These are phyloP conservation scores for Ophion costatus DNA, from an alignment of 2,888 invertebrate species.

Conservation along the genomic window DNA sequence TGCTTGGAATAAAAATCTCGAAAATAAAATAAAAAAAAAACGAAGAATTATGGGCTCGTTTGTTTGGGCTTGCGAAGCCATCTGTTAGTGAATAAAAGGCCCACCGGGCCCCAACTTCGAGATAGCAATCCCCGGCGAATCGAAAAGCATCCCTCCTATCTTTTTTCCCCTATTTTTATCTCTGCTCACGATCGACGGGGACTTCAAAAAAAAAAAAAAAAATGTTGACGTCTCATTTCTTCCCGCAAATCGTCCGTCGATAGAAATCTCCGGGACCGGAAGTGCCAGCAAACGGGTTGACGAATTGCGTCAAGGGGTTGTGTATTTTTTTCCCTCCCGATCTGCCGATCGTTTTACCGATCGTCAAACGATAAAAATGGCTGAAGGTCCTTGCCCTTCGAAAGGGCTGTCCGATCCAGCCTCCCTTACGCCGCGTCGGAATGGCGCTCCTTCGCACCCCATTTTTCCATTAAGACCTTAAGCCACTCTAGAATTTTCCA, in stretches of 20 bases:
- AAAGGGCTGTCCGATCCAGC: background rate
- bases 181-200: background rate
- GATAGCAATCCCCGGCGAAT: conserved; percentile 73
- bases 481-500: no score
- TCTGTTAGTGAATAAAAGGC: conserved; percentile 70
- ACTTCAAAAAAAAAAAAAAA: conserved; percentile 40
- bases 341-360: background rate
- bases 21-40: conserved; percentile 38
- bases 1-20: conserved; percentile 72
- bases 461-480: conserved; percentile 37
- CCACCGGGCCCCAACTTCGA: conserved; percentile 39
- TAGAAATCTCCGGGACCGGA: conserved; percentile 43
- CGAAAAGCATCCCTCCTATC: conserved; percentile 43
- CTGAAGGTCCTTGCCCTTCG: background rate
- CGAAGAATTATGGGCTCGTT: conserved; percentile 46
- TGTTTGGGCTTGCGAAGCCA: conserved; percentile 68
- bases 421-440: conserved; percentile 71
- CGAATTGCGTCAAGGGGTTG: conserved; percentile 23
- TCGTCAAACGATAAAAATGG: conserved; percentile 31
- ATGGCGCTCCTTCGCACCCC: conserved; percentile 71
- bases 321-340: background rate
- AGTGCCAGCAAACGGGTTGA: conserved; percentile 29
- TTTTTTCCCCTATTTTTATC: background rate
- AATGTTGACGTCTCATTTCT: conserved; percentile 45
- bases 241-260: conserved; percentile 54